Evolutionary conservation across 1,140 invertebrate species (phyloP).

Genomic region (Orchesella cincta): DNA sequence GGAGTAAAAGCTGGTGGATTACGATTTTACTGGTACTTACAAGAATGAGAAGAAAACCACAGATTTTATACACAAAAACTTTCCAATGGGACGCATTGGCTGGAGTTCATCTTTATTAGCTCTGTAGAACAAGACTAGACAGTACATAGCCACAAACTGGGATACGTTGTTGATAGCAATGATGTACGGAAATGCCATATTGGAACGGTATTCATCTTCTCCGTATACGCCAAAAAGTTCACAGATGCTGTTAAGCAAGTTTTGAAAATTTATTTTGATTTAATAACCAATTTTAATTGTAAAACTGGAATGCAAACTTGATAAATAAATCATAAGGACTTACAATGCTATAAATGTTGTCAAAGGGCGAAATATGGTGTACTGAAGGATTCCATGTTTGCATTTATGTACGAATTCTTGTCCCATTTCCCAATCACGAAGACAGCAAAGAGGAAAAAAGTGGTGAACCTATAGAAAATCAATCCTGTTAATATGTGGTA

Average conservation of each 20-base stretch:
- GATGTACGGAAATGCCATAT: slow-evolving; percentile 86
- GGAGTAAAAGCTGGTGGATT: too few relatives aligned
- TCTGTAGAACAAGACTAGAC: slow-evolving; percentile 88
- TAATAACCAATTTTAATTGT: not conserved
- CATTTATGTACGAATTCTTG: slow-evolving; percentile 89
- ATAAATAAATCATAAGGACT: too few relatives aligned
- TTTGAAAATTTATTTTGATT: slow-evolving; percentile 30
- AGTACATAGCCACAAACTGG: slow-evolving; percentile 96
- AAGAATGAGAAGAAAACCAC: slow-evolving; percentile 98
- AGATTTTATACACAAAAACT: slow-evolving; percentile 97
- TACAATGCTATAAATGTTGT: slow-evolving; percentile 87
- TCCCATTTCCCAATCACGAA: slow-evolving; percentile 60
- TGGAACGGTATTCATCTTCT: slow-evolving; percentile 82
- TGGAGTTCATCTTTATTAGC: slow-evolving; percentile 81
- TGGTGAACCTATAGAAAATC: slow-evolving; percentile 49
- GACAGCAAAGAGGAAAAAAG: slow-evolving; percentile 55
- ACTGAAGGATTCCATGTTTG: slow-evolving; percentile 94
- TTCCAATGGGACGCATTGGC: slow-evolving; percentile 90
- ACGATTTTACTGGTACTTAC: slow-evolving; percentile 79
- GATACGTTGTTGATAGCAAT: slow-evolving; percentile 90
- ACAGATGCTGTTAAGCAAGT: slow-evolving; percentile 72
- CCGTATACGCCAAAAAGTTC: slow-evolving; percentile 82
- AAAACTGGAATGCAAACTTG: not conserved
- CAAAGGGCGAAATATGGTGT: slow-evolving; percentile 83
- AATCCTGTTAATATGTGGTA: not conserved